Base-by-base conservation (phyloP, 2,113 vertebrate genomes). In the Labrus mixtus region DNA sequence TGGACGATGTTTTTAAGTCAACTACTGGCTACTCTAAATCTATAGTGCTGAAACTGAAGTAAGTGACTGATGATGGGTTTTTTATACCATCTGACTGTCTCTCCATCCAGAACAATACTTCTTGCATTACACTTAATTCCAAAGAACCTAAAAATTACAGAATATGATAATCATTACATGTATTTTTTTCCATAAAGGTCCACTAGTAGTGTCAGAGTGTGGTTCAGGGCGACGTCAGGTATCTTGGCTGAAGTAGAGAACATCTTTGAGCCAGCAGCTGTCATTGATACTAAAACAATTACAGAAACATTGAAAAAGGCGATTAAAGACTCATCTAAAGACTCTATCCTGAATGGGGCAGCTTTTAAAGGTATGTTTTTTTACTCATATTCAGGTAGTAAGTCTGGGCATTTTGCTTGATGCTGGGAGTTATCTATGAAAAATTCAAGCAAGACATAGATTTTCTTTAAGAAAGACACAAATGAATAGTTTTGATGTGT, bases 1-100 rank as follows among this genome's bases (percentile, higher is more conserved):
- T 93, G 1, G 0, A 0, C 0, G 0, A 0, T 0, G 0, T 0
- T 20, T 85, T 82, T 6, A 0, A 0, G 0, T 0, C 0, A 0
- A 0, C 0, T 0, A 0, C 0, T 0, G 55, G 6, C 45, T 87
- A 68, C 55, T 1, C 12, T 41, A 0, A 0, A 0, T 75, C 80
- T 22, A 60, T 0, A 41, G 88, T 94, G 41, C 36, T 84, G 57
- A 0, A 83, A 50, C 23, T 94, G 33, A 0, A 0, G 93, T 93
- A 73, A 82, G 89, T 77, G 9, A n/a, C 13, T 48, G 20, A 33
- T 33, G 4, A 33, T 33, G 29, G 2, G 36, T 0, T 43, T 45
- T 15, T 45, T 20, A 54, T 8, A 53, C 3, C 22, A 45, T 53
- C 6, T 11, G 6, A 57, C 13, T 76, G 25, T 59, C 19, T 53